Evolutionary conservation across 2,113 vertebrate species (phyloP).

Genomic region (Podiceps cristatus): DNA sequence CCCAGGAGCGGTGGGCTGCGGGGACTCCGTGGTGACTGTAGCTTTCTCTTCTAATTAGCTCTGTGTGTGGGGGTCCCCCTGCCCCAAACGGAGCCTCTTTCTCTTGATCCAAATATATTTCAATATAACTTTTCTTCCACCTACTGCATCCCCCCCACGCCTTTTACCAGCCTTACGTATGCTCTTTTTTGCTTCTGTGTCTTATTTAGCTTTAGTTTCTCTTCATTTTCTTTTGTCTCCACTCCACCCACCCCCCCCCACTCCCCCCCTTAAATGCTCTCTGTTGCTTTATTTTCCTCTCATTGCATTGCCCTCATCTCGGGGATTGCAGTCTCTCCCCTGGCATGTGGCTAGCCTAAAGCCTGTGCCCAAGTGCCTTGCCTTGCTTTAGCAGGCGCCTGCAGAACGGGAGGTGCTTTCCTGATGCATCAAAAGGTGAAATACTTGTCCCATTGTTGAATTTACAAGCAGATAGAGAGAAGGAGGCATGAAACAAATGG

Average conservation of each 20-base stretch:
- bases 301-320: background rate
- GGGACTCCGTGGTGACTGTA: background rate
- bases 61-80: no score
- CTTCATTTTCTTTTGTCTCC: background rate
- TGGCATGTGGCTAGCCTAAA: background rate
- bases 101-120: background rate
- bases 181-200: background rate
- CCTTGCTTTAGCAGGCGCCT: background rate
- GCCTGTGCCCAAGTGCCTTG: background rate
- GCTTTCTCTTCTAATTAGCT: background rate
- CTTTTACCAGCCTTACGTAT: background rate
- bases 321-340: background rate
- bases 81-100: background rate
- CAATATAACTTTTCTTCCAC: background rate
- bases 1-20: background rate
- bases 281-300: background rate
- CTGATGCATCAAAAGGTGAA: background rate
- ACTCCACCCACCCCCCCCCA: no score
- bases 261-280: background rate
- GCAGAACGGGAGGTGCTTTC: background rate
- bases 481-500: background rate
- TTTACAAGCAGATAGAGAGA: background rate
- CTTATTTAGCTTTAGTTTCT: background rate
- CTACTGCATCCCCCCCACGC: fast-evolving
- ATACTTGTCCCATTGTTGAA: background rate